phyloP scores from a whole-genome alignment of 2,113 vertebrate species.

The Passer montanus region DNA sequence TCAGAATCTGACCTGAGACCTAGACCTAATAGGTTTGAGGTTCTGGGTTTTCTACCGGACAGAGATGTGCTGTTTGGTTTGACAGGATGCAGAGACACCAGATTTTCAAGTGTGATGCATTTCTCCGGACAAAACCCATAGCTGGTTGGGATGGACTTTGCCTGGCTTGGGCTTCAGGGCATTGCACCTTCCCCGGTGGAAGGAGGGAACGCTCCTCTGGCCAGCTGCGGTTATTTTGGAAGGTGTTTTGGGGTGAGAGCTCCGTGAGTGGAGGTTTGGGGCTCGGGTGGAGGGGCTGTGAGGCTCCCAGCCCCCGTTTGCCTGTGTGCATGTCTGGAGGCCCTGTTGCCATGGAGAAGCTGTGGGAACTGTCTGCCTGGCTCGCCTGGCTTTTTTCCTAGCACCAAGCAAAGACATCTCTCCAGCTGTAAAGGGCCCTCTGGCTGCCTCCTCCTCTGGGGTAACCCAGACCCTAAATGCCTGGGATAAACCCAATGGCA shows the following conservation, averaged over 20 bases:
- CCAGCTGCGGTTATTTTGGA: not conserved
- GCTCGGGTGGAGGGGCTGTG: fast-evolving
- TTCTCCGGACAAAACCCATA: not conserved
- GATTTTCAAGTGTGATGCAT: not conserved
- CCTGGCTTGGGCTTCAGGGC: not conserved
- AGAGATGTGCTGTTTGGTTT: not conserved
- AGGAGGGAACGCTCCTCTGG: not conserved
- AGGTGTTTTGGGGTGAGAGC: not conserved
- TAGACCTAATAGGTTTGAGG: not conserved
- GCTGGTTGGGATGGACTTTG: not conserved
- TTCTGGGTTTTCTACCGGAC: not conserved
- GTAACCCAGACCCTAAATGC: not conserved
- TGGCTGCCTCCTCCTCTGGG: not conserved
- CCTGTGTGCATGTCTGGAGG: not conserved
- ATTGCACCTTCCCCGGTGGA: not conserved
- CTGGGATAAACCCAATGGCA: not conserved
- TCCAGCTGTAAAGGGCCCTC: not conserved
- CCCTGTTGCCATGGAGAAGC: conserved; percentile 67
- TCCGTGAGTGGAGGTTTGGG: not conserved
- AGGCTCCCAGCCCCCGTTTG: not conserved
- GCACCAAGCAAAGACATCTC: conserved; percentile 1
- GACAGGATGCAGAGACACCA: not conserved
- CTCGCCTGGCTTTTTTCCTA: not conserved
- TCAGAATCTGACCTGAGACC: not conserved
- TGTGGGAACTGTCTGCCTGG: conserved; percentile 41